Base-by-base conservation (phyloP, 2,113 vertebrate species). In the Trichomycterus rosablanca region DNA sequence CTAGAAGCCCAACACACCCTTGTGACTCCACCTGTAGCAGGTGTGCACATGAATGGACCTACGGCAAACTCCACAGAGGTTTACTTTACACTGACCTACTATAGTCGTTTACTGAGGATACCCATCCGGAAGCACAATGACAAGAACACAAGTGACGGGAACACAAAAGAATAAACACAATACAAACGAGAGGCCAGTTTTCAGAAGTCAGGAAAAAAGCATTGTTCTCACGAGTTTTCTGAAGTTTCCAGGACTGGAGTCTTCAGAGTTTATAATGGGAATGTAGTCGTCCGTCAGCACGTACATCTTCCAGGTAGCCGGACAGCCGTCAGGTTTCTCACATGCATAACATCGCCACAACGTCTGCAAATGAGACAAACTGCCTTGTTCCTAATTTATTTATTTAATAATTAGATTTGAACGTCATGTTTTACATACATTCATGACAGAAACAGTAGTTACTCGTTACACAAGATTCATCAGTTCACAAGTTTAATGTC, bases 301-400 rank as follows among this genome's bases (percentile, higher is more conserved):
- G 2, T 91, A 91, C 76, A 93, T 92, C 76, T 90, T 93, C 92
- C 90, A 93, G 0, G 91, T 92, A n/a, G 84, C 87, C 3, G 84
- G 79, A 52, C 85, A 88, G 49, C 77, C 76, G 2, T 72, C 76
- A 8, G 87, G 78, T 78, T 93, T 94, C 77, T 94, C 92, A 2
- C 88, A 90, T 7, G 89, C 88, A 0, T 93, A 94, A 57, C 92
- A 93, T 37, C 91, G 79, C 92, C 92, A 93, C 18, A 94, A 79
- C 0, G 88, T 92, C 93, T 95, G 72, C 45, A 19, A 45, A 58
- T 7, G n/a, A 8, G 14, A 12, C 4, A 30, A n/a, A n/a, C n/a
- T n/a, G n/a, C n/a, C n/a, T n/a, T n/a, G n/a, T n/a, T n/a, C n/a
- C n/a, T n/a, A n/a, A n/a, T n/a, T n/a, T n/a, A n/a, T n/a, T n/a